A percentile compares a stretch with the other conserved stretches of the same genome.
These are phyloP conservation scores for Mizuhopecten yessoensis DNA, from an alignment of 1,140 invertebrate genomes.

Conservation along the genomic window DNA sequence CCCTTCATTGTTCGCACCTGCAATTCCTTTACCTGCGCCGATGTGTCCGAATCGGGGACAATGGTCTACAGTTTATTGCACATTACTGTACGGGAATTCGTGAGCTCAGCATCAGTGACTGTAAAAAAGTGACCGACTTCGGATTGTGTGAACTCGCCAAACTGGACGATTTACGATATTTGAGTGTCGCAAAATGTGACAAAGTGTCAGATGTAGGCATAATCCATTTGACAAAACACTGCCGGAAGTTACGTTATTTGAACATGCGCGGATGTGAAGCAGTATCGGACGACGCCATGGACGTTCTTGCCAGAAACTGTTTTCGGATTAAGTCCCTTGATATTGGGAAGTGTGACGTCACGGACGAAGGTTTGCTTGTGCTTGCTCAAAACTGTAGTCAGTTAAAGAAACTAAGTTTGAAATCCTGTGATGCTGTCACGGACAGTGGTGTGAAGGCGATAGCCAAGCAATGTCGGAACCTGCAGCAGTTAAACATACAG, in stretches of 20 bases:
- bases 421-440: constrained; percentile 94
- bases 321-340: constrained; percentile 93
- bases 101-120: constrained; percentile 95
- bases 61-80: constrained; percentile 87
- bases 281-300: constrained; percentile 94
- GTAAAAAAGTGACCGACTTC: constrained; percentile 94
- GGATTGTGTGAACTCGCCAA: constrained; percentile 95
- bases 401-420: constrained; percentile 94
- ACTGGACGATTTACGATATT: constrained; percentile 91
- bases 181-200: constrained; percentile 95
- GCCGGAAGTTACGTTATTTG: constrained; percentile 94
- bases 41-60: constrained; percentile 86
- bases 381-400: constrained; percentile 95
- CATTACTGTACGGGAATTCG: constrained; percentile 90
- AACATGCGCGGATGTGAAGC: constrained; percentile 96
- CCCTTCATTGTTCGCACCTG: constrained; percentile 93
- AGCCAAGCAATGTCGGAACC: constrained; percentile 91
- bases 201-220: constrained; percentile 96
- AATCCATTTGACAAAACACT: constrained; percentile 93
- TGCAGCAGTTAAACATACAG: constrained; percentile 95
- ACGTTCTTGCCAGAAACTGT: constrained; percentile 92
- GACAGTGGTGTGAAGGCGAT: constrained; percentile 93
- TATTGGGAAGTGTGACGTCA: constrained; percentile 96
- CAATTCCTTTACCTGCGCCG: constrained; percentile 94
- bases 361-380: constrained; percentile 92